phyloP scores from a whole-genome alignment of 1,140 invertebrate genomes.

The Apis mellifera region DNA sequence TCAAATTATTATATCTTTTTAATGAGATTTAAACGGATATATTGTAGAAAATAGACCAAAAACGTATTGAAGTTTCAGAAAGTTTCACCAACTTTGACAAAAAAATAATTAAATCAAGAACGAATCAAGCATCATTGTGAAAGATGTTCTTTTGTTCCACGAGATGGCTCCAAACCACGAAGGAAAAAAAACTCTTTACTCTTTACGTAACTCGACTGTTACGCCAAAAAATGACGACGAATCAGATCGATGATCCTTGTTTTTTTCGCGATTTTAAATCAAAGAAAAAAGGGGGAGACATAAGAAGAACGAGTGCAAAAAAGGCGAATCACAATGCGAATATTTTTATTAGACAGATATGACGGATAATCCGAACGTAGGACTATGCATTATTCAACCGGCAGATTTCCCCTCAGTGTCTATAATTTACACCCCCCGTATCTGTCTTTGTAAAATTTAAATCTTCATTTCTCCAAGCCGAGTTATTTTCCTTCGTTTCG shows the following conservation, averaged over 20 bases:
- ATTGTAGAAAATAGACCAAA: no score
- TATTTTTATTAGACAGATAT: slow-evolving; percentile 23
- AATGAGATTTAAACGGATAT: no score
- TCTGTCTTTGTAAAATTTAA: slow-evolving; percentile 19
- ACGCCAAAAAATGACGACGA: not conserved
- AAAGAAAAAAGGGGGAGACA: no score
- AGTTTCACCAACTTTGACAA: no score
- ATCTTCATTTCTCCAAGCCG: not conserved
- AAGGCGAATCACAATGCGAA: not conserved
- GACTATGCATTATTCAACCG: slow-evolving; percentile 13
- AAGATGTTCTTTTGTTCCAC: no score
- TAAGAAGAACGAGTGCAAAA: no score
- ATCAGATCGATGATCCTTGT: not conserved
- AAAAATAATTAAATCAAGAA: no score
- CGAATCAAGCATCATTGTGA: no score
- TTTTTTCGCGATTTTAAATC: not conserved
- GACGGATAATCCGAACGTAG: slow-evolving; percentile 17
- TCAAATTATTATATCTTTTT: no score
- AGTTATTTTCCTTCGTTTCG: not conserved
- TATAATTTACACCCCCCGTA: not conserved
- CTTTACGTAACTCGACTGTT: no score
- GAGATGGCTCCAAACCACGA: no score
- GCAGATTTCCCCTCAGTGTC: slow-evolving; percentile 13
- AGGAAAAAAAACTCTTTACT: not conserved
- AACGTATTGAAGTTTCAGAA: no score